Evolutionary conservation across 2,888 invertebrate genomes (phyloP), one percentile per base, ranked within the genome.

Genomic region (Melanostoma mellinum): DNA sequence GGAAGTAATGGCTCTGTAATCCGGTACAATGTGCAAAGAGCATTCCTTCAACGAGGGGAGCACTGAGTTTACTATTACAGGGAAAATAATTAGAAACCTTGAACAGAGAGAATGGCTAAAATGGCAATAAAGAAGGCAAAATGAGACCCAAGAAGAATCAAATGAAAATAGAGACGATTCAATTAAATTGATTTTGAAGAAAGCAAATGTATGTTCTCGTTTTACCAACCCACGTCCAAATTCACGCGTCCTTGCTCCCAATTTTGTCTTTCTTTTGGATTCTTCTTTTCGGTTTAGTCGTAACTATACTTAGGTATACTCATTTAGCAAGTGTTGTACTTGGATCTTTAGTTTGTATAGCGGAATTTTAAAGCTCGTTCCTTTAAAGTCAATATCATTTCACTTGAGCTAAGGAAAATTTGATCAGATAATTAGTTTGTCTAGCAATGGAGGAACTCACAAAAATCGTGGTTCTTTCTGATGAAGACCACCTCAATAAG

Each of bases 1-100:
- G 79, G 74, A 79, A 79, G 84, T 79, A 79, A 84, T 84, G 79
- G 75, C 60, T 84, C 32, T 75, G 84, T 84, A 84, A 84, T 84
- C 74, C 71, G 48, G 55, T 53, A 73, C 36, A 78, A 78, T 78
- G 82, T 78, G 50, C 55, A 63, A 32, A 6, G 9, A 46, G 6
- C 6, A 46, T 20, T 20, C 20, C 20, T 20, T 20, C 20, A 68
- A 72, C 65, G 73, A 44, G 53, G 30, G 38, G 44, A 44, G 20
- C 44, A 56, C 35, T 48, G 36, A 38, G 69, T 58, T 53, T 53
- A 36, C 52, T 30, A 30, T 32, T 55, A 53, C 69, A 50, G 50
- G 52, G 8, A 48, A 63, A 63, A 69, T 68, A 80, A 72, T 77
- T 71, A 77, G 69, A 71, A 63, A 63, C 50, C 50, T 63, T 10